These are phyloP conservation scores for Melanotaenia trifasciata DNA, from an alignment of 2,797 vertebrate genomes.

Conservation along the genomic window DNA sequence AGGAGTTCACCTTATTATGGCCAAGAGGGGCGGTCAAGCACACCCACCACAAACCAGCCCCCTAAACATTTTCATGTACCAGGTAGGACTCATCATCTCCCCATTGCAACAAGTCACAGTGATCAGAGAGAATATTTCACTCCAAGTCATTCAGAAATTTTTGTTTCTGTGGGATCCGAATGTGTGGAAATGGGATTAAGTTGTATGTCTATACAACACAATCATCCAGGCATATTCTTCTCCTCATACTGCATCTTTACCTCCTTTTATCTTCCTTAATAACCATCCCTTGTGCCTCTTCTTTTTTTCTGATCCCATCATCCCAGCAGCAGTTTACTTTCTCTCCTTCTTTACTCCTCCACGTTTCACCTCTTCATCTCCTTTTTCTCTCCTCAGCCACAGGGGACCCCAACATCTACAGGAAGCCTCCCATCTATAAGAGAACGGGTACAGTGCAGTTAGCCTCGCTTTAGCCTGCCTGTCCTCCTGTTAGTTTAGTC, in stretches of 20 bases:
- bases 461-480: conserved; percentile 74
- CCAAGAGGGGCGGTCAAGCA: conserved; percentile 95
- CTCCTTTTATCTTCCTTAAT: conserved; percentile 27
- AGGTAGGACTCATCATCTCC: conserved; percentile 88
- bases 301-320: conserved; percentile 7
- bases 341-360: conserved; percentile 53
- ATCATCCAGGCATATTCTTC: conserved; percentile 43
- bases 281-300: conserved; percentile 14
- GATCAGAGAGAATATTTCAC: conserved; percentile 29
- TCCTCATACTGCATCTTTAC: conserved; percentile 36
- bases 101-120: conserved; percentile 43
- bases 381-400: conserved; percentile 89
- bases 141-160: conserved; percentile 34
- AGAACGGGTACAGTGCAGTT: conserved; percentile 91
- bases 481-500: conserved; percentile 72
- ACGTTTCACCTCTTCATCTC: conserved; percentile 74
- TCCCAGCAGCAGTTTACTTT: conserved; percentile 35
- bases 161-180: conserved; percentile 18
- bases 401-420: conserved; percentile 97
- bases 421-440: conserved; percentile 99
- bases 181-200: conserved; percentile 46
- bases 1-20: conserved; percentile 98
- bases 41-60: conserved; percentile 96
- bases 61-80: conserved; percentile 99
- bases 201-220: conserved; percentile 46